Percentiles rank a stretch among this genome's conserved stretches.
phyloP scores from a whole-genome alignment of 2,888 invertebrate species.

The Cheilosia soror region DNA sequence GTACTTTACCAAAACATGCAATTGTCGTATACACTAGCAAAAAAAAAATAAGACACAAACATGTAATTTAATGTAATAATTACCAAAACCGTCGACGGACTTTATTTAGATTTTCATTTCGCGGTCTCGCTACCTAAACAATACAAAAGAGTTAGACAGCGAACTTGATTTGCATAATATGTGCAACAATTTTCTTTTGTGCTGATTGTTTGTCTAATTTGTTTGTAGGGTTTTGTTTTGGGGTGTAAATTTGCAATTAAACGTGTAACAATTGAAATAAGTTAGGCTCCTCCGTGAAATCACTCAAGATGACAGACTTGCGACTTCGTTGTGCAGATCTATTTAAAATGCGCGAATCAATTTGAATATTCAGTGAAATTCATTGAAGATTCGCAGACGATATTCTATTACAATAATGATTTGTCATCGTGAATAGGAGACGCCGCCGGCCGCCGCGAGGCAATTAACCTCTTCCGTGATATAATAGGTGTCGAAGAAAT shows the following conservation, averaged over 20 bases:
- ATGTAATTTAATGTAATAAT: conserved; percentile 34
- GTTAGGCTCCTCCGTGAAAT: not conserved
- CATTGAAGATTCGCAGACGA: conserved; percentile 5
- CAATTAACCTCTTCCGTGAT: conserved; percentile 27
- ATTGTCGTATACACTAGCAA: not conserved
- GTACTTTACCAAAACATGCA: conserved; percentile 42
- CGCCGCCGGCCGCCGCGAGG: not conserved
- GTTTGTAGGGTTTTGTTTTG: not conserved
- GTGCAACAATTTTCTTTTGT: conserved; percentile 12
- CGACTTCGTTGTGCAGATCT: no score
- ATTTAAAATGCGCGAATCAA: not conserved
- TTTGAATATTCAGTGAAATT: conserved; percentile 23
- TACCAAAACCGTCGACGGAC: conserved; percentile 24
- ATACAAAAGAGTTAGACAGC: conserved; percentile 44
- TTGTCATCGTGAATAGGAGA: not conserved
- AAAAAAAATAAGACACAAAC: conserved; percentile 4
- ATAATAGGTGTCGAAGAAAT: conserved; percentile 3
- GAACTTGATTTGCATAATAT: conserved; percentile 43
- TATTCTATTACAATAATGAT: not conserved
- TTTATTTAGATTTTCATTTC: conserved; percentile 7
- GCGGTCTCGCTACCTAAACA: not conserved
- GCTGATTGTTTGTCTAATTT: conserved; percentile 7
- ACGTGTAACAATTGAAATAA: not conserved
- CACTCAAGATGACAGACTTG: not conserved
- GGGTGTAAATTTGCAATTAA: conserved; percentile 14